Conservation (phyloP, 2,113 vertebrate species). For the Thamnaconus septentrionalis region DNA sequence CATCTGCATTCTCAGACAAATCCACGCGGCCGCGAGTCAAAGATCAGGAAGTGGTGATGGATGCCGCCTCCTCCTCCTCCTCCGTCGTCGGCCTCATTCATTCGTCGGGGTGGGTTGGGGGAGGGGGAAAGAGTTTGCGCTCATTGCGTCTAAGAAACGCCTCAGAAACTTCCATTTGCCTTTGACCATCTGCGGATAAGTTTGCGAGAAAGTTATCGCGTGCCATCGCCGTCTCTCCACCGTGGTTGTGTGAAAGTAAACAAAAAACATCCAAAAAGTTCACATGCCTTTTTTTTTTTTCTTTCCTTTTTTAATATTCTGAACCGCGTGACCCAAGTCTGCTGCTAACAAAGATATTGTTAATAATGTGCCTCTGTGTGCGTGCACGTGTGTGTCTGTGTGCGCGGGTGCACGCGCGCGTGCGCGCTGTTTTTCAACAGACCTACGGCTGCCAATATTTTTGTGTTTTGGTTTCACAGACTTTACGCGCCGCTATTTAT, state of each 20-base stretch:
- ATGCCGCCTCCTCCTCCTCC: no score
- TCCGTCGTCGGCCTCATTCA: no score
- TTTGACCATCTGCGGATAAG: conserved; percentile 11
- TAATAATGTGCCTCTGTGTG: conserved; percentile 35
- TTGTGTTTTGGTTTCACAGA: conserved; percentile 37
- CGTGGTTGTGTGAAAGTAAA: conserved; percentile 1
- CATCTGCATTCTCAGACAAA: conserved; percentile 31
- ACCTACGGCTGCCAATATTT: conserved; percentile 50
- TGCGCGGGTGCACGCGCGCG: no score
- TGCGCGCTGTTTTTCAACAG: conserved; percentile 10
- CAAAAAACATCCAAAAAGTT: not conserved
- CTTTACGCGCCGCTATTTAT: conserved; percentile 54
- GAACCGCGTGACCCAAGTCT: conserved; percentile 25
- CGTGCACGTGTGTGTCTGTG: not conserved
- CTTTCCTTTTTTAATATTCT: not conserved
- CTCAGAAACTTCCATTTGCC: not conserved
- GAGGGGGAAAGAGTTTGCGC: no score
- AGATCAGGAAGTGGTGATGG: not conserved
- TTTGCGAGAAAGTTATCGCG: conserved; percentile 6
- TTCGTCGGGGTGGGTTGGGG: no score
- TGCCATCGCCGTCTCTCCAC: conserved; percentile 1
- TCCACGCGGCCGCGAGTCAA: not conserved
- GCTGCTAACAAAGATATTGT: conserved; percentile 22
- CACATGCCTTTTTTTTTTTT: no score
- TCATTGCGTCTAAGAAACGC: no score